These are phyloP conservation scores for Drosophila fungiperda DNA, from an alignment of 2,888 invertebrate genomes.

Conservation along the genomic window DNA sequence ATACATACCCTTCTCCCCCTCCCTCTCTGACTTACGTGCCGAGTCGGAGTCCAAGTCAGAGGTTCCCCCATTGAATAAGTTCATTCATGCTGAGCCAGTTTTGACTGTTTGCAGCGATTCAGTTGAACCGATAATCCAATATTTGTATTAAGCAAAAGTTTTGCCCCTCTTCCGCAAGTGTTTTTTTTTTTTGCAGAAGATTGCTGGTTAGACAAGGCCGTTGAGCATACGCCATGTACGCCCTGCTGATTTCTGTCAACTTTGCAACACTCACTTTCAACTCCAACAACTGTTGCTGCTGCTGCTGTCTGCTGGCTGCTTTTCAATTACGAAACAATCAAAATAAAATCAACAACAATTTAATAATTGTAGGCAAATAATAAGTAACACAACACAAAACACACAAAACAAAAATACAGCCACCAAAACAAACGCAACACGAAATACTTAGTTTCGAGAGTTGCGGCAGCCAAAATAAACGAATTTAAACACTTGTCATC, in stretches of 20 bases:
- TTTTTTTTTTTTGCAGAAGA: constrained; percentile 13
- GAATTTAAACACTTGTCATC: constrained; percentile 63
- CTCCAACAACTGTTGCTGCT: constrained; percentile 48
- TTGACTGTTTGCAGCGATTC: constrained; percentile 1
- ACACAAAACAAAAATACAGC: constrained; percentile 52
- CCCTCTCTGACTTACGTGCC: constrained; percentile 13
- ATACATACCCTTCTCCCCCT: background rate
- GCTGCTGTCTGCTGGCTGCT: background rate
- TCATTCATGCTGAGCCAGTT: background rate
- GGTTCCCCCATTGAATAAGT: constrained; percentile 37
- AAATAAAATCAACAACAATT: constrained; percentile 63
- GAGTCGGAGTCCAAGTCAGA: constrained; percentile 9
- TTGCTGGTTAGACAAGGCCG: constrained; percentile 52
- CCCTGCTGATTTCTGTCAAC: constrained; percentile 65
- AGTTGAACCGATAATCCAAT: constrained; percentile 8
- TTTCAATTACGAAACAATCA: constrained; percentile 70
- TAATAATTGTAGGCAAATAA: constrained; percentile 69
- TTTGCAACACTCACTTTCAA: constrained; percentile 65
- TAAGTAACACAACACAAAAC: constrained; percentile 11
- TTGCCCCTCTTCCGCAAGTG: background rate
- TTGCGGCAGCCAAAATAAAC: constrained; percentile 35
- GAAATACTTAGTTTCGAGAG: constrained; percentile 36
- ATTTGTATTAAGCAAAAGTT: constrained; percentile 11
- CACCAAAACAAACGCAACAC: constrained; percentile 65
- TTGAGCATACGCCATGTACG: constrained; percentile 31